Conservation (phyloP, 2,113 vertebrate genomes). For the Misgurnus mizolepis region DNA sequence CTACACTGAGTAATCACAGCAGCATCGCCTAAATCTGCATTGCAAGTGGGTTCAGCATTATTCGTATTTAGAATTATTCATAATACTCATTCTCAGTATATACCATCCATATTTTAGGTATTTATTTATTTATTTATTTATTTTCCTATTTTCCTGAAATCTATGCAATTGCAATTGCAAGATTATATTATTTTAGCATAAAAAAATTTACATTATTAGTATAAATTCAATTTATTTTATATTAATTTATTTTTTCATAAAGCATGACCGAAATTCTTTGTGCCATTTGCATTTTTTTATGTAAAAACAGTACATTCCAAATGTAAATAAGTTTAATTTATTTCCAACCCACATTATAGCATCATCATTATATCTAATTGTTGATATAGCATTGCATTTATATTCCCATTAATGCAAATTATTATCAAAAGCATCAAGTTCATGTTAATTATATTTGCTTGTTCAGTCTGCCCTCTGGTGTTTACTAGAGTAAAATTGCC, state of each 20-base stretch:
- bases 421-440: neutral
- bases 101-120: too few species aligned
- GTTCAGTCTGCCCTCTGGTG: conserved; percentile 46
- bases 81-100: too few species aligned
- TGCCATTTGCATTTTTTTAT: too few species aligned
- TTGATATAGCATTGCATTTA: neutral
- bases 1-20: neutral
- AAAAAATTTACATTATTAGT: too few species aligned
- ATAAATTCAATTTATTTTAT: too few species aligned
- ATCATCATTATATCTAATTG: neutral
- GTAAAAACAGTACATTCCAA: too few species aligned
- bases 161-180: too few species aligned
- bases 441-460: neutral
- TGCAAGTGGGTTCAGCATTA: neutral
- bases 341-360: neutral
- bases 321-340: neutral
- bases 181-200: too few species aligned
- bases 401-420: neutral
- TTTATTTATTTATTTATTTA: too few species aligned
- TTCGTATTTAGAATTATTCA: neutral
- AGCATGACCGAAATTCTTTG: too few species aligned
- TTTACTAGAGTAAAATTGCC: neutral
- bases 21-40: neutral
- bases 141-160: too few species aligned
- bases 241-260: too few species aligned